Conservation (phyloP, 1,140 invertebrate genomes). For the Hylaeus anthracinus region DNA sequence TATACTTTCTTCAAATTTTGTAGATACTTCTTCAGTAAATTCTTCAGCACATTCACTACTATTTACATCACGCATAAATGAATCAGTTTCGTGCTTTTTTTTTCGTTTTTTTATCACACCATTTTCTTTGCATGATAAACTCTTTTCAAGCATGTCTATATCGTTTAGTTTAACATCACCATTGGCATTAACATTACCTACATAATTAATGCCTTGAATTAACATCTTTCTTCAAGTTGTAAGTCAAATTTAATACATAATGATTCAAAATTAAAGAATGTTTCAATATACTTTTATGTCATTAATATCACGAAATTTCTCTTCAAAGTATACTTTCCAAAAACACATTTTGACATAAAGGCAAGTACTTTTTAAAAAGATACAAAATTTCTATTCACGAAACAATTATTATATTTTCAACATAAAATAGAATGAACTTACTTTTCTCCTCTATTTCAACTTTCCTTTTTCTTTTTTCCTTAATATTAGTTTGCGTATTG, state of each 20-base stretch:
- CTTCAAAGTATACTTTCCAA: background rate
- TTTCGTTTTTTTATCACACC: constrained; percentile 1
- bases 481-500: background rate
- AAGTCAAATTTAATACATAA: background rate
- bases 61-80: background rate
- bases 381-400: background rate
- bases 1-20: background rate
- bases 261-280: background rate
- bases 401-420: background rate
- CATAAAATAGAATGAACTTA: background rate
- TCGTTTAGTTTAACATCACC: background rate
- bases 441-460: background rate
- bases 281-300: background rate
- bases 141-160: background rate
- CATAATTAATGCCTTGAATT: background rate
- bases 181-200: too few species aligned
- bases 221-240: background rate
- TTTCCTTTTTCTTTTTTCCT: constrained; percentile 27
- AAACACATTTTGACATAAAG: background rate
- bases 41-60: background rate
- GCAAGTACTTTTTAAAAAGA: background rate
- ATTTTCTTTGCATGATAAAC: background rate
- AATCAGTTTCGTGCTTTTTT: background rate
- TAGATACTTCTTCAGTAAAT: background rate
- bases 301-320: background rate